Conservation (phyloP, 1,140 invertebrate genomes). For the Zaprionus ghesquierei region DNA sequence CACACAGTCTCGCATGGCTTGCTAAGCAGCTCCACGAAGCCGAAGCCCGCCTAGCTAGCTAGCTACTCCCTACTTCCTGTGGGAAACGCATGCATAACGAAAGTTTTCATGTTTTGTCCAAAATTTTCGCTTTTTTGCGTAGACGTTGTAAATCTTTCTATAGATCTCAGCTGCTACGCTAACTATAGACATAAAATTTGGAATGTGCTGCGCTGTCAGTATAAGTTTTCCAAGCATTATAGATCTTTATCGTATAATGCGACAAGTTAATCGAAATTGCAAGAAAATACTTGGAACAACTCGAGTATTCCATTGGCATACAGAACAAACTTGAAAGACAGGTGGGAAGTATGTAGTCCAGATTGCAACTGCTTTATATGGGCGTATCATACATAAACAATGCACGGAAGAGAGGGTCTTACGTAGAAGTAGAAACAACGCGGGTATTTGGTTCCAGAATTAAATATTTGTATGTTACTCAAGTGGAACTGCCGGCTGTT, state of each 20-base stretch:
- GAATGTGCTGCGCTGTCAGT: background rate
- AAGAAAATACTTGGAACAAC: background rate
- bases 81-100: constrained; percentile 24
- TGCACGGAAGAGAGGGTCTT: background rate
- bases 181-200: background rate
- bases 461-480: constrained; percentile 25
- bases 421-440: background rate
- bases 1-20: constrained; percentile 34
- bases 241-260: background rate
- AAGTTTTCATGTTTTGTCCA: background rate
- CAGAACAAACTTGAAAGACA: background rate
- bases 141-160: background rate
- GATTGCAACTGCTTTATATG: background rate
- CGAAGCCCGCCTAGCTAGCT: constrained; percentile 10
- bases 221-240: background rate
- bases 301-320: background rate
- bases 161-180: background rate
- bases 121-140: background rate
- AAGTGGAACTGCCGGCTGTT: constrained; percentile 63
- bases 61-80: constrained; percentile 52
- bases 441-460: background rate
- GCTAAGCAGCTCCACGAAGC: constrained; percentile 17
- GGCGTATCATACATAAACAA: background rate
- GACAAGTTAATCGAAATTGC: background rate
- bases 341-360: background rate